Evolutionary conservation across 2,113 vertebrate genomes (phyloP), one percentile per base, ranked within the genome.

Genomic region (Psittacus erithacus): DNA sequence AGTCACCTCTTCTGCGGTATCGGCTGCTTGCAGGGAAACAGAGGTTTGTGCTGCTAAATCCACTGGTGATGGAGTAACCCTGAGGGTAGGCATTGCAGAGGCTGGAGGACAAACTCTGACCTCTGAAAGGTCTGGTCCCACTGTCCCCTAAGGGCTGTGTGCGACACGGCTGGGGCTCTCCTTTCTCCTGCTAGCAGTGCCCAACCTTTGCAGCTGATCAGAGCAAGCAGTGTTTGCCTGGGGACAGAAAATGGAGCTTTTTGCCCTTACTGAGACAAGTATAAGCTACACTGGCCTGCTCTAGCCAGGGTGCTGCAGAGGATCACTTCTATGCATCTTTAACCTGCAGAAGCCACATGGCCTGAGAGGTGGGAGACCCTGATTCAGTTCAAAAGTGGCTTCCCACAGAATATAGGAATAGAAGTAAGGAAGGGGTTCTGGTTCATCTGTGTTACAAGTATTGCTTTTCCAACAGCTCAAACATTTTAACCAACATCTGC

Each of bases 1-100:
- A 7, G 31, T 60, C 31, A 33, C 27, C 50, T 71, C 63, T 53
- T 63, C 31, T 43, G 39, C 0, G 0, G 4, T 25, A 13, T 29
- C 0, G 0, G 7, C 57, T 76, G 44, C 11, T 53, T 79, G 57
- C 27, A 22, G 24, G 65, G 62, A 60, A 70, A 31, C 15, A 11
- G 31, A 12, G 16, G 0, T 23, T 88, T 81, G 39, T 43, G 50
- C 35, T 65, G 19, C 39, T 43, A 27, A 69, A 52, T 38, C 75
- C 44, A 31, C 7, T 28, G 35, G 39, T 43, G 27, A 31, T 20
- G 19, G 9, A 23, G 17, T 59, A 70, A 44, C 31, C 11, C 31
- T 17, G 23, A 5, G 33, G 43, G 49, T 9, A 59, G n/a, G n/a
- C 27, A 17, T 8, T 47, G 57, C 50, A n/a, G 74, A 84, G 31